Base-by-base conservation (phyloP, 1,140 invertebrate species). In the Belonocnema kinseyi region DNA sequence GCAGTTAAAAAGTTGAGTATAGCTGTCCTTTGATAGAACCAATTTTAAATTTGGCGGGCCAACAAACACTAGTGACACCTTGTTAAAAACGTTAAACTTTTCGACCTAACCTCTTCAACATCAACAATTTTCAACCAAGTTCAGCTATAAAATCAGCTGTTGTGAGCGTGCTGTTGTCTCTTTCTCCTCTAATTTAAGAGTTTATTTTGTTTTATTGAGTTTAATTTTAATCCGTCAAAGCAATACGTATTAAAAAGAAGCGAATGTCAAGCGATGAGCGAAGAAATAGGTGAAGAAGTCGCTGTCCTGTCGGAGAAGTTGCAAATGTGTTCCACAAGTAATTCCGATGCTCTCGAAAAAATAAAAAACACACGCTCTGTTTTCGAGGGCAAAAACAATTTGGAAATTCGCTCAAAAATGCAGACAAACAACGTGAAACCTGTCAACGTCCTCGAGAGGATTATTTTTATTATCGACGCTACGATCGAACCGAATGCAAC, bases 401-500 rank as follows among this genome's bases (percentile, higher is more conserved):
- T 50, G 88, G 88, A 73, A 90, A 90, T 82, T 79, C 93, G 52
- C 92, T 92, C 1, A 92, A 91, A 83, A 66, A 40, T 66, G 58
- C 58, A 66, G 7, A 5, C 13, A 66, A 66, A 16, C 12, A 66
- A 40, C 21, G 11, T 21, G 3, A 66, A 66, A 33, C 26, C 58
- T 16, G 85, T 91, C 6, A 94, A 94, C 89, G 89, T 93, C n/a
- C 93, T 93, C 5, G 94, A 95, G 81, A 93, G 90, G 83, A 94
- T 95, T 61, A 87, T 95, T 19, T 88, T 96, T 72, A 94, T 95
- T 75, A 88, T 96, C 54, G 95, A 96, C 86, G 88, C 93, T n/a
- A 93, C 92, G 74, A 90, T 92, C 85, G 94, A 95, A 83, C 92
- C 93, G 82, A 91, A 93, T 71, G 92, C 91, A 78, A 92, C 93